Conservation (phyloP, 2,113 vertebrate genomes). For the Sphyrna mokarran region DNA sequence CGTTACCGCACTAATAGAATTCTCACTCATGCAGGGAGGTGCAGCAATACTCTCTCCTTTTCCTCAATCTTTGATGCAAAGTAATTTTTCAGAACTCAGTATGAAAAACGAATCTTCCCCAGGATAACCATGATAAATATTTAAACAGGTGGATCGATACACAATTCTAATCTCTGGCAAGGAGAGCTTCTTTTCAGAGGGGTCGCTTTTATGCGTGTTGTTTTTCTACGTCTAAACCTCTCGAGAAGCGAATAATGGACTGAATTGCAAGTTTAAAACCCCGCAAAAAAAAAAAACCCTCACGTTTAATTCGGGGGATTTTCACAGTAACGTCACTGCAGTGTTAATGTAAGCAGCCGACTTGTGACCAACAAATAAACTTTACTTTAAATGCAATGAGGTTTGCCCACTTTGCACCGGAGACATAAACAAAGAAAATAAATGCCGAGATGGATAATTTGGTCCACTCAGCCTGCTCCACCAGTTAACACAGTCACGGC, state of each 20-base stretch:
- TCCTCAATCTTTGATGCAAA: background rate
- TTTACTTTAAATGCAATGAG: no score
- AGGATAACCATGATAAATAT: background rate
- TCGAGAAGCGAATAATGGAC: background rate
- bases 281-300: no score
- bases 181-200: no score
- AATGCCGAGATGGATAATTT: no score
- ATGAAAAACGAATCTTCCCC: background rate
- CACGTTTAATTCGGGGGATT: background rate
- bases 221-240: background rate
- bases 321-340: no score
- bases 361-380: no score
- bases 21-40: background rate
- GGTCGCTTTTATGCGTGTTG: background rate
- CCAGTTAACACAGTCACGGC: no score
- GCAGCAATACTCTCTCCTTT: background rate
- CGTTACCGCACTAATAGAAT: background rate
- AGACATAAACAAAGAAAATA: no score
- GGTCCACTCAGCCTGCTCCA: no score
- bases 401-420: no score
- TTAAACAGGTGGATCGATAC: background rate
- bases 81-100: background rate
- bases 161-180: background rate
- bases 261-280: background rate
- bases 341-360: no score